Evolutionary conservation across 2,888 invertebrate species (phyloP), one percentile per base, ranked within the genome.

Genomic region (Phyllotreta cruciferae): DNA sequence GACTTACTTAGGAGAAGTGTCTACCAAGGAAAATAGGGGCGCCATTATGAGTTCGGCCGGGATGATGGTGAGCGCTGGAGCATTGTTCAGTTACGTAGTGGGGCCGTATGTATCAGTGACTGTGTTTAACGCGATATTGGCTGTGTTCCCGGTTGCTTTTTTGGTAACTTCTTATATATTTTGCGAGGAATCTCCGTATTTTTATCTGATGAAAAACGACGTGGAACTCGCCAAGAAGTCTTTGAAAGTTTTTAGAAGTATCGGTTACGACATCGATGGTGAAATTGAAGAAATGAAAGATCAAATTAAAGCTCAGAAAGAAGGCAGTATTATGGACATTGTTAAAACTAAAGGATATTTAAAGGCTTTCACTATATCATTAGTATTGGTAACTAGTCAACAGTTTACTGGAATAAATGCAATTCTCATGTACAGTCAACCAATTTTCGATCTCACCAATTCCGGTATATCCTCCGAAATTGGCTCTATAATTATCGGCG

Each of bases 181-280:
- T 68, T 89, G 93, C 84, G 93, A 93, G 0, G 96, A 96, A 76
- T 90, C 92, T 0, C 95, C 96, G 0, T 87, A 90, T 65, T 91
- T 86, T 73, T 83, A 87, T 42, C 79, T 91, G 1, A 80, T 82
- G 13, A 85, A 88, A 79, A 85, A 88, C 24, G 79, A 84, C 54
- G 79, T 79, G 0, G 81, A 85, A 0, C 86, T 88, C 0, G 94
- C 94, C 0, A 80, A 87, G 34, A 54, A 54, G 8, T 8, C 54
- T 11, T 14, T 54, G 5, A 79, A 94, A 66, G 82, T 13, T 7
- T 54, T 56, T 2, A 53, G 63, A 34, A 35, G 58, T 24, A 4
- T 9, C 7, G 13, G 41, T 5, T 11, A 38, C 7, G 34, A 58
- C 24, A 10, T 62, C 4, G 60, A 64, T 10, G 49, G 56, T 4